phyloP scores from a whole-genome alignment of 2,888 invertebrate genomes.

The Thecocarcelia acutangulata region DNA sequence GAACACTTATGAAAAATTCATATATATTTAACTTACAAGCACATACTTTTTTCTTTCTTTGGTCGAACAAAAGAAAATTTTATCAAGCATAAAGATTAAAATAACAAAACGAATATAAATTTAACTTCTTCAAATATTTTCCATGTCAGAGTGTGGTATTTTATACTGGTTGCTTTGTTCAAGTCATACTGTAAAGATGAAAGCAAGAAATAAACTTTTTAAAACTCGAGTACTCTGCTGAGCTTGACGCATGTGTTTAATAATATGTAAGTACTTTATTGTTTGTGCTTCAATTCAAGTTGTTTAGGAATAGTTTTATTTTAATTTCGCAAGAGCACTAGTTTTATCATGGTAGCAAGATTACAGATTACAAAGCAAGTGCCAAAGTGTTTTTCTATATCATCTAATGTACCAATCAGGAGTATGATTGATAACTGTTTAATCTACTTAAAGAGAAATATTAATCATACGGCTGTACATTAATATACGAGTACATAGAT shows the following conservation, averaged over 20 bases:
- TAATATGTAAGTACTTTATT: neutral
- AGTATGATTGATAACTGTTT: no score
- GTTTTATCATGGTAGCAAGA: no score
- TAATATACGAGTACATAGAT: no score
- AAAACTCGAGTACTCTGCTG: neutral
- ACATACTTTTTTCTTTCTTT: neutral
- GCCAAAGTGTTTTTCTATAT: no score
- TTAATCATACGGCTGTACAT: no score
- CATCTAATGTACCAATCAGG: no score
- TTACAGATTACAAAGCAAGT: no score
- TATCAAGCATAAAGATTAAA: constrained; percentile 3
- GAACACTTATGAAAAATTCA: no score
- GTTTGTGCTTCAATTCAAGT: constrained; percentile 1
- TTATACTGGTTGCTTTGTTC: neutral
- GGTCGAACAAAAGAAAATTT: neutral
- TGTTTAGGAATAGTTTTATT: neutral
- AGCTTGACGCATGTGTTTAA: neutral
- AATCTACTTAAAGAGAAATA: no score
- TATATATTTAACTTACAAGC: neutral
- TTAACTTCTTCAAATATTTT: neutral
- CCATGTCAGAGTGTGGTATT: neutral
- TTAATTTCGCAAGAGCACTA: no score
- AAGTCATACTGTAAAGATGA: neutral
- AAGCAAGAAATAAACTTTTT: neutral
- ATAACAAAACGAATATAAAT: neutral